phyloP scores from a whole-genome alignment of 2,888 invertebrate species.

The Colletes collaris region DNA sequence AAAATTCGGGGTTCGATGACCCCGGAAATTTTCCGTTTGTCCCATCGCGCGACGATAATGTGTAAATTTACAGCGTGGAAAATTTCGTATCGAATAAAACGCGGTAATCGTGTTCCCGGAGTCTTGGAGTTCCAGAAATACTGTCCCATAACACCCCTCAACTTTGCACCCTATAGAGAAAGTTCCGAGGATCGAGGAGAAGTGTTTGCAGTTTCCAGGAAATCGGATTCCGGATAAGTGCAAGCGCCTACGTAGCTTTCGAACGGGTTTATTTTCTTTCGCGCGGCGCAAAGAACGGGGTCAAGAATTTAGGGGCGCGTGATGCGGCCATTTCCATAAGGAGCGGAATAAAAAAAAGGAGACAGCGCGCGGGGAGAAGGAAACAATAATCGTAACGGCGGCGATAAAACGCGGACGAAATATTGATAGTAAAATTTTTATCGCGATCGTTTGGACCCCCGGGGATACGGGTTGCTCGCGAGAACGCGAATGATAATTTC shows the following conservation, averaged over 20 bases:
- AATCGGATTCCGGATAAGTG: slow-evolving; percentile 4
- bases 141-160: slow-evolving; percentile 3
- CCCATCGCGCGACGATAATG: too few relatives aligned
- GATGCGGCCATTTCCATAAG: background rate
- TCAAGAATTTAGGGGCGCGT: slow-evolving; percentile 6
- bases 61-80: background rate
- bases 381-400: background rate
- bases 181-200: background rate
- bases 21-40: too few relatives aligned
- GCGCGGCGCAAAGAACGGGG: background rate
- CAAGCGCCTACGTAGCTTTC: background rate
- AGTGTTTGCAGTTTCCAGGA: background rate
- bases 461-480: too few relatives aligned
- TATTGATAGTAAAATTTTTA: slow-evolving; percentile 1
- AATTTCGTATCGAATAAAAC: background rate
- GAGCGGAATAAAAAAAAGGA: background rate
- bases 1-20: too few relatives aligned
- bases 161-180: background rate
- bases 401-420: background rate
- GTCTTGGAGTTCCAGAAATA: background rate
- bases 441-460: background rate
- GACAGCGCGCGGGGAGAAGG: background rate
- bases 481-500: too few relatives aligned
- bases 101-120: background rate
- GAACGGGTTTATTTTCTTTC: slow-evolving; percentile 7